These are phyloP conservation scores for Spisula solida DNA, from an alignment of 2,888 invertebrate species.

Conservation along the genomic window DNA sequence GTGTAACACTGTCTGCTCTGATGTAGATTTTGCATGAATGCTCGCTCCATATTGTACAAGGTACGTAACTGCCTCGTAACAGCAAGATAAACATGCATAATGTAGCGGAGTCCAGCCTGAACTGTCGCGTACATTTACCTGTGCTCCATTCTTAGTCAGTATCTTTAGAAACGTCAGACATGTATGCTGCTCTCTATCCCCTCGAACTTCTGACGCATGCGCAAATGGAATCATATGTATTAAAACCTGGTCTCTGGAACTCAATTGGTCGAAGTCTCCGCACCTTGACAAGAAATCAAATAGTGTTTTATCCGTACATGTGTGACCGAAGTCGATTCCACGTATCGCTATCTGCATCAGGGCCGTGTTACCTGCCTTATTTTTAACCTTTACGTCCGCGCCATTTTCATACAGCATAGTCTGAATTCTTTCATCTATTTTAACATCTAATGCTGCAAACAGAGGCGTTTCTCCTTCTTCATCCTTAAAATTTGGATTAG, in stretches of 20 bases:
- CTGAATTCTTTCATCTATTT: conserved; percentile 22
- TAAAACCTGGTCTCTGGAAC: conserved; percentile 6
- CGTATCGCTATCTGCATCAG: conserved; percentile 21
- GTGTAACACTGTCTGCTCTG: background rate
- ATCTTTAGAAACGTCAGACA: background rate
- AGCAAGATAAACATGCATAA: background rate
- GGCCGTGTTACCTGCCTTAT: conserved; percentile 29
- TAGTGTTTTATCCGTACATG: background rate
- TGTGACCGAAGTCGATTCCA: background rate
- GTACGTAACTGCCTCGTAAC: background rate
- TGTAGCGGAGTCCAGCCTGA: background rate
- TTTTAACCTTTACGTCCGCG: background rate
- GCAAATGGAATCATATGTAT: conserved; percentile 18
- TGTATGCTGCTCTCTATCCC: background rate
- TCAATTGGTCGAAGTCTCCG: background rate
- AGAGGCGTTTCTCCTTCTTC: conserved; percentile 35
- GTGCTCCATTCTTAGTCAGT: background rate
- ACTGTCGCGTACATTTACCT: background rate
- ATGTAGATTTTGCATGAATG: background rate
- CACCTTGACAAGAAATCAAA: background rate
- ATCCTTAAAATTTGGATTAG: conserved; percentile 20
- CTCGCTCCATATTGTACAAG: background rate
- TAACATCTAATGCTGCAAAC: conserved; percentile 20
- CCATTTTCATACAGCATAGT: conserved; percentile 5
- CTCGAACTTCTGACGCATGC: background rate